Evolutionary conservation across 2,797 vertebrate species (phyloP), one percentile per base, ranked within the genome.

Genomic region (Myripristis jacobus): DNA sequence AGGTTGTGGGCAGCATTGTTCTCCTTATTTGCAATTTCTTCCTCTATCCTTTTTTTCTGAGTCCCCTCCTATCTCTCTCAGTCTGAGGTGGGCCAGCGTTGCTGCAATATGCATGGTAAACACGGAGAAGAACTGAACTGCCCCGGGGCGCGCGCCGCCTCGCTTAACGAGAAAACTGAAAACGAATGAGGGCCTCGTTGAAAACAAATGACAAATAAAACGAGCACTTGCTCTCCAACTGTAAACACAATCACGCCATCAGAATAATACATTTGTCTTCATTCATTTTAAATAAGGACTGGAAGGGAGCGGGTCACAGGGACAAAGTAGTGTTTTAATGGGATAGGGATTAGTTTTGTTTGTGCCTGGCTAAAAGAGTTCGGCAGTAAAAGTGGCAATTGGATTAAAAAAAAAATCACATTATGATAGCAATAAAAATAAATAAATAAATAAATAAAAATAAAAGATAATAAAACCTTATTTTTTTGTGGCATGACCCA

Each of bases 161-260:
- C 4, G 24, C 11, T 3, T 75, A 82, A 84, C 78, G 75, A 89
- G 64, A 77, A 77, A 83, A 68, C 29, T 52, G 51, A 22, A 79
- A 85, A 83, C 21, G 43, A 77, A 75, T 64, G 41, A 15, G 53
- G 64, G 43, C 57, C 57, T 75, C 74, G 73, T 82, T 64, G 79
- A 80, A 83, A 78, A 82, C 72, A 73, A 76, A 82, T 69, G 56
- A 70, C 38, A 71, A 75, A 82, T 50, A 66, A 16, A 68, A 59
- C 25, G 31, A 58, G 71, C 44, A 46, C 52, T 75, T 57, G 58
- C 77, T 75, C 64, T 70, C 43, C n/a, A 34, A 73, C 51, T 62
- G 65, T 79, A 77, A 83, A 84, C 76, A 80, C 63, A 71, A 79
- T 73, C 65, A 80, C 51, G 18, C 38, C 3, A 29, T 4, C n/a